Conservation (phyloP, 2,888 invertebrate genomes). For the Melolontha melolontha region DNA sequence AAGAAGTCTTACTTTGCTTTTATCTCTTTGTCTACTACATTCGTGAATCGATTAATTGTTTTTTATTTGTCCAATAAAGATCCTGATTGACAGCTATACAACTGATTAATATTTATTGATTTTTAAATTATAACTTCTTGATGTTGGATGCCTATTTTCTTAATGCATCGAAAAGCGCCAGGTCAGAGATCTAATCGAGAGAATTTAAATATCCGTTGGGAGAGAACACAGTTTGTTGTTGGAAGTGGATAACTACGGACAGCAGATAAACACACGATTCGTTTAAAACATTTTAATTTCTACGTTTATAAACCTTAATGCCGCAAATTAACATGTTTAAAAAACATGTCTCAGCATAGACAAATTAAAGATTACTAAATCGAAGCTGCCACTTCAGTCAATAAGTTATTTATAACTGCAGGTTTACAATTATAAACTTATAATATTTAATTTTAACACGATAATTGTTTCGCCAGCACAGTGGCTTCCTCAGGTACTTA, state of each 20-base stretch:
- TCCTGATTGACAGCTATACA: slow-evolving; percentile 33
- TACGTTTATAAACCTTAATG: too few species aligned
- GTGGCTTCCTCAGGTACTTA: too few species aligned
- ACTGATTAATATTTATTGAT: slow-evolving; percentile 40
- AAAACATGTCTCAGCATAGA: too few species aligned
- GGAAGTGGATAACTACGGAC: background rate
- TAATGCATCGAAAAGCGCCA: slow-evolving; percentile 26
- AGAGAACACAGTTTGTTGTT: background rate
- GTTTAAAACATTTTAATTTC: too few species aligned
- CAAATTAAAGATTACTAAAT: too few species aligned
- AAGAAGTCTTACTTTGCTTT: slow-evolving; percentile 15
- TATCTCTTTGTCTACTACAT: slow-evolving; percentile 12
- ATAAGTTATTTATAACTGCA: too few species aligned
- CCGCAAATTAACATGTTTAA: too few species aligned
- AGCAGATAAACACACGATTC: background rate
- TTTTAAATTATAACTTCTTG: slow-evolving; percentile 28
- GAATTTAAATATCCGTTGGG: slow-evolving; percentile 24
- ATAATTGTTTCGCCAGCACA: too few species aligned
- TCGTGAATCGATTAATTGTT: slow-evolving; percentile 37
- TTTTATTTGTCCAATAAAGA: slow-evolving; percentile 34
- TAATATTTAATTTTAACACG: too few species aligned
- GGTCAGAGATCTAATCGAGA: slow-evolving; percentile 27
- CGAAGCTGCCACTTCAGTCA: too few species aligned
- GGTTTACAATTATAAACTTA: too few species aligned
- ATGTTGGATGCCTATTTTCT: background rate